Base-by-base conservation (phyloP, 2,888 invertebrate genomes). In the Odiellus spinosus region DNA sequence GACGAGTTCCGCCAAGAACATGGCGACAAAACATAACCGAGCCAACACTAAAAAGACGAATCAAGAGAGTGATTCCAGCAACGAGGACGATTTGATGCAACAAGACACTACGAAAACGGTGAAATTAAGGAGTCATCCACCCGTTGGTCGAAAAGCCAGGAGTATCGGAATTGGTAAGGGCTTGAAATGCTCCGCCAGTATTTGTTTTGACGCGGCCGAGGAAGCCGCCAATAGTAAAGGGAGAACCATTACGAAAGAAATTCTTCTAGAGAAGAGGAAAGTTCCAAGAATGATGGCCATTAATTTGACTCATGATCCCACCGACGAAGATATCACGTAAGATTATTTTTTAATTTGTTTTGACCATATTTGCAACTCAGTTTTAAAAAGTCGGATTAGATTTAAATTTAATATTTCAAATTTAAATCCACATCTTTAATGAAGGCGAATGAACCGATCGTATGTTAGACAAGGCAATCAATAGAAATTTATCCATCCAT, bases 11-110 rank as follows among this genome's bases (percentile, higher is more conserved):
- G 6, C 21, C 17, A 17, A 42, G 14, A n/a, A 21, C n/a, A 42
- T 26, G 20, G 33, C 20, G 12, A 32, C 32, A 6, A 42, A 42
- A 32, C 42, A 42, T n/a, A 15, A 32, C 10, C 21, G 15, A 14
- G n/a, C 14, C 5, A 14, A 42, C 21, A n/a, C 38, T n/a, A 42
- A 44, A 19, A 18, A 35, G 8, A 51, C 42, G 40, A 21, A 41
- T 10, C 40, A 41, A 8, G 51, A 50, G 20, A 51, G 49, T 42
- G 53, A 53, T 45, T 51, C 48, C 19, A 51, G 51, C 26, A 49
- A 51, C 49, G 53, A 51, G 34, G 48, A 46, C 17, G 36, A 45
- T 39, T 44, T 20, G 15, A 18, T 38, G 2, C 17, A 44, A 18
- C 40, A 48, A 15, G n/a, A n/a, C n/a, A 20, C 34, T 20, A 32